Conservation (phyloP, 2,113 vertebrate genomes). For the Thomomys bottae region DNA sequence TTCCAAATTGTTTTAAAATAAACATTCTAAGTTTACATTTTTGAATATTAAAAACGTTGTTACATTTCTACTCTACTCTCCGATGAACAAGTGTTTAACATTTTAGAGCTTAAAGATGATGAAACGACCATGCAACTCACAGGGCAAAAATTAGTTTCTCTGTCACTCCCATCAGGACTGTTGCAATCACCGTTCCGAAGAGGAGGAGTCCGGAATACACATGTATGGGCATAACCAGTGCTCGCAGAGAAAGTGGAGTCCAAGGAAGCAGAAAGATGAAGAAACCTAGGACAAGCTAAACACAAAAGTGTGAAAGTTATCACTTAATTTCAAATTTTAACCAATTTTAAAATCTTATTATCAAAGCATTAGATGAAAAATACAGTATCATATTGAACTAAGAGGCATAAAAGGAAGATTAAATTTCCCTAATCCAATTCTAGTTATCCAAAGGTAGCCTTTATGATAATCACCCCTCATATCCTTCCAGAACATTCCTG, state of each 20-base stretch:
- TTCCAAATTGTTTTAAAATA: not conserved
- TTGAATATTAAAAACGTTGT: not conserved
- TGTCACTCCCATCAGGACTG: constrained; percentile 95
- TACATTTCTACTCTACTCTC: constrained; percentile 45
- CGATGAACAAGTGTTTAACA: constrained; percentile 47
- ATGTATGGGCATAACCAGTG: constrained; percentile 91
- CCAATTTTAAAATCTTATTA: constrained; percentile 22
- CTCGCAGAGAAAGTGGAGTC: constrained; percentile 88
- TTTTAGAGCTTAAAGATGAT: constrained; percentile 35
- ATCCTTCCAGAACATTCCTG: constrained; percentile 9
- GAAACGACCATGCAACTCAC: constrained; percentile 88
- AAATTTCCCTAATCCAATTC: not conserved
- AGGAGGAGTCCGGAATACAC: constrained; percentile 92
- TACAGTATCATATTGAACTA: constrained; percentile 2
- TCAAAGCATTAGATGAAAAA: constrained; percentile 37
- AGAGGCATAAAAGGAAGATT: constrained; percentile 7
- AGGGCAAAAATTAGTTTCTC: constrained; percentile 95
- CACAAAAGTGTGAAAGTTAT: constrained; percentile 64
- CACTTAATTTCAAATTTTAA: constrained; percentile 36
- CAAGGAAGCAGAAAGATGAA: constrained; percentile 92
- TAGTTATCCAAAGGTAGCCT: not conserved
- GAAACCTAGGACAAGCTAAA: constrained; percentile 92
- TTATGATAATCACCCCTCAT: not conserved
- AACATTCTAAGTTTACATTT: not conserved
- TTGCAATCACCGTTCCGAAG: constrained; percentile 90